phyloP scores from a whole-genome alignment of 2,888 invertebrate species.

The Hermaeophaga mercurialis region DNA sequence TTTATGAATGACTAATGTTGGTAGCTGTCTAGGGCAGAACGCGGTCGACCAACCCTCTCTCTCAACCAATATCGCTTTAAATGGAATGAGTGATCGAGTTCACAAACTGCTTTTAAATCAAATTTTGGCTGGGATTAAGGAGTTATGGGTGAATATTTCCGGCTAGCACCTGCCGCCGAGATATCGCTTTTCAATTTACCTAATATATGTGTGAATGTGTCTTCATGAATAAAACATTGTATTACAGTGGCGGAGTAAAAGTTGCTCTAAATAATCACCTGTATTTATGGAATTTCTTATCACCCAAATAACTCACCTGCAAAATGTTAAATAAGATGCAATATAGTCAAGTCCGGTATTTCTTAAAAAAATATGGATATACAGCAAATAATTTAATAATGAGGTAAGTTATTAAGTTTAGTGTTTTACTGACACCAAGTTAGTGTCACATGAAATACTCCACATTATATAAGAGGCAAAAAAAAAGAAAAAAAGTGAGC shows the following conservation, averaged over 20 bases:
- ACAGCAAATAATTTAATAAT: no score
- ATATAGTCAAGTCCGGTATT: no score
- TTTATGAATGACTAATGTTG: conserved; percentile 37
- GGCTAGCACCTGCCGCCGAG: conserved; percentile 47
- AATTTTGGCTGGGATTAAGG: conserved; percentile 49
- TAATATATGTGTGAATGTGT: conserved; percentile 51
- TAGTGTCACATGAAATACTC: no score
- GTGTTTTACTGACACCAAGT: no score
- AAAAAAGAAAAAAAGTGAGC: no score
- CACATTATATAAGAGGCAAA: no score
- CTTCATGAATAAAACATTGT: conserved; percentile 50
- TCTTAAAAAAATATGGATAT: no score
- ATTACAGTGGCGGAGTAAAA: neutral
- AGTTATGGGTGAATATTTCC: conserved; percentile 53
- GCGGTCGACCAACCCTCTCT: conserved; percentile 16
- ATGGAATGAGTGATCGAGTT: conserved; percentile 49
- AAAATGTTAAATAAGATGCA: no score
- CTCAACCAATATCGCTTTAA: conserved; percentile 43
- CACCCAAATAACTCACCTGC: no score
- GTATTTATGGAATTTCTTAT: no score
- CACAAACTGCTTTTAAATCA: conserved; percentile 51
- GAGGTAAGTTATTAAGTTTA: no score
- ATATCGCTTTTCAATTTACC: conserved; percentile 49
- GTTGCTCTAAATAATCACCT: no score
- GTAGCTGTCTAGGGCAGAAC: conserved; percentile 30